These are phyloP conservation scores for Sinodicranocentrus sp. DNA, from an alignment of 2,888 invertebrate genomes.

Conservation along the genomic window DNA sequence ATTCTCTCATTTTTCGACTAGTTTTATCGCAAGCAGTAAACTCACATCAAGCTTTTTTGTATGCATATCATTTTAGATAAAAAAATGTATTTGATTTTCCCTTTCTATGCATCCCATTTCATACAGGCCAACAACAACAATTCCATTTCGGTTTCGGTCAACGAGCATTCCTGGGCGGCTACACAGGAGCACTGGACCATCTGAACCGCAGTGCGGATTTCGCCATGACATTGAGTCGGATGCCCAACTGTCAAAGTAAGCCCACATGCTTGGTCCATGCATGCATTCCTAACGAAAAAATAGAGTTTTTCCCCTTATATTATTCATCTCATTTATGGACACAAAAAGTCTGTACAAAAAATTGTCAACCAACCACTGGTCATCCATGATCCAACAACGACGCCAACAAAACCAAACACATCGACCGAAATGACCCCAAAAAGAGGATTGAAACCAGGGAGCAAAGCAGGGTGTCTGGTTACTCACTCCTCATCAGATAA, in stretches of 20 bases:
- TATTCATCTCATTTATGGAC: not conserved
- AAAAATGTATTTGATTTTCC: not conserved
- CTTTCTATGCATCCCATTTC: not conserved
- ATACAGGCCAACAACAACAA: constrained; percentile 95
- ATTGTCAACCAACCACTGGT: constrained; percentile 59
- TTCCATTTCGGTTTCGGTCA: constrained; percentile 92
- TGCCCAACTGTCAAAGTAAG: constrained; percentile 76
- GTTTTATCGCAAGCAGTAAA: too few species aligned
- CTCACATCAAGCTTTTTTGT: not conserved
- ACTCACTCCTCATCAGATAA: constrained; percentile 20
- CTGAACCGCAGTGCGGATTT: constrained; percentile 75
- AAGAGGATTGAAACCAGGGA: not conserved
- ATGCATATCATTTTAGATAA: not conserved
- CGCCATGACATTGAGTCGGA: constrained; percentile 75
- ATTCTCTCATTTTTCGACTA: too few species aligned
- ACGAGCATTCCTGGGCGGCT: constrained; percentile 89
- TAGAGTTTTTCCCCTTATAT: not conserved
- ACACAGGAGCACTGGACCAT: constrained; percentile 79
- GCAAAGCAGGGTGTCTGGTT: not conserved
- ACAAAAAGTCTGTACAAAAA: not conserved
- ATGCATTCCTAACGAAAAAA: too few species aligned
- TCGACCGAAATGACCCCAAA: constrained; percentile 31
- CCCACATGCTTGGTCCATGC: constrained; percentile 18
- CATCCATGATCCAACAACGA: constrained; percentile 57
- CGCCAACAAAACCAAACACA: constrained; percentile 58